Conservation (phyloP, 2,888 invertebrate species). For the Anoplius nigerrimus region DNA sequence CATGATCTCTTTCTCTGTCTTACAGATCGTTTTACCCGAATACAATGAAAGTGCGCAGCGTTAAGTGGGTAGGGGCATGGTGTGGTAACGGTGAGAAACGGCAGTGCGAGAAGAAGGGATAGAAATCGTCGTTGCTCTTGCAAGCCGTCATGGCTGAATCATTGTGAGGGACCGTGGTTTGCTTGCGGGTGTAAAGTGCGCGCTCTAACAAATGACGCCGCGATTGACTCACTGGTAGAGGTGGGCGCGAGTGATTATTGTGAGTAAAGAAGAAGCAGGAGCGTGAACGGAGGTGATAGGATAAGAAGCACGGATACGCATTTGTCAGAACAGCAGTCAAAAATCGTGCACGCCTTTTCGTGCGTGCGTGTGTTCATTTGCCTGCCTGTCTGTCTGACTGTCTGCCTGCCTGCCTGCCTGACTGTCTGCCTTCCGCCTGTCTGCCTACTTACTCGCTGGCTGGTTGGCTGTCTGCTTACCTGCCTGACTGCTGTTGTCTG, state of each 20-base stretch:
- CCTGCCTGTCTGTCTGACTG: too few species aligned
- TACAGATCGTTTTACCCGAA: constrained; percentile 38
- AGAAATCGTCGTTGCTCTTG: constrained; percentile 45
- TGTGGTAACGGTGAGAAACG: constrained; percentile 39
- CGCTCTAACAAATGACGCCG: constrained; percentile 62
- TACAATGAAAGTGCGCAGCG: constrained; percentile 52
- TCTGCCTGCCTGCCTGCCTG: too few species aligned
- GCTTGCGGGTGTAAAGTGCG: constrained; percentile 21
- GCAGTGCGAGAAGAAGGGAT: constrained; percentile 37
- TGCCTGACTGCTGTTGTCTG: too few species aligned
- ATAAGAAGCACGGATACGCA: too few species aligned
- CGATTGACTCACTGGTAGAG: constrained; percentile 51
- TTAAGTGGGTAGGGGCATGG: constrained; percentile 42
- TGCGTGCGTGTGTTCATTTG: too few species aligned
- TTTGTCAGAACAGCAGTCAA: too few species aligned
- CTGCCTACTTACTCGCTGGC: too few species aligned
- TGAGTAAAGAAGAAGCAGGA: too few species aligned
- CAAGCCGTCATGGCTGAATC: constrained; percentile 72
- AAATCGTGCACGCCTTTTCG: too few species aligned
- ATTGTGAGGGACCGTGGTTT: constrained; percentile 46
- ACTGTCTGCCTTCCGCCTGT: too few species aligned
- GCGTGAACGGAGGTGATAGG: too few species aligned
- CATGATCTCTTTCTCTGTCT: constrained; percentile 34
- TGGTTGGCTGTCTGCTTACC: too few species aligned
- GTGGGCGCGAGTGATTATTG: neutral